These are phyloP conservation scores for Timema cristinae DNA, from an alignment of 2,888 invertebrate genomes.

Conservation along the genomic window DNA sequence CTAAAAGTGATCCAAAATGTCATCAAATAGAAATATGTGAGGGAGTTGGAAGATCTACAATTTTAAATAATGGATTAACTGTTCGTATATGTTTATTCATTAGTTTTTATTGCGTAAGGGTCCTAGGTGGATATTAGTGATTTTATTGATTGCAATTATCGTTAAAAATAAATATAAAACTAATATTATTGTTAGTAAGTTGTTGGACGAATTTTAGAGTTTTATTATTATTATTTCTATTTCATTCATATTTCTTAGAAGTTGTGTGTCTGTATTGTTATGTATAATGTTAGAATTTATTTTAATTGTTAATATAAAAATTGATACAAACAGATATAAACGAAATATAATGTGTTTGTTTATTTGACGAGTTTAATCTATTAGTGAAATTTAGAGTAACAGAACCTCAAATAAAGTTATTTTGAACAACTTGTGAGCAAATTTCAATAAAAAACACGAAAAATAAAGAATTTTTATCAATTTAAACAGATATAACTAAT, in stretches of 20 bases:
- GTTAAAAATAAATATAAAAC: background rate
- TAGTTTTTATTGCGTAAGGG: background rate
- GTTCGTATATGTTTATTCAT: background rate
- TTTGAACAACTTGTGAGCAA: no score
- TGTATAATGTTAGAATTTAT: no score
- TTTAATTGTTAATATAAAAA: no score
- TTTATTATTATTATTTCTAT: background rate
- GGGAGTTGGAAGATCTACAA: background rate
- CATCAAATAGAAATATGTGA: background rate
- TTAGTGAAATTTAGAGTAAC: no score
- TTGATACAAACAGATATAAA: no score
- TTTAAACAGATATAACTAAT: no score
- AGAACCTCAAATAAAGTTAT: no score
- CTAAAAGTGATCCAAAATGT: background rate
- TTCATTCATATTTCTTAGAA: background rate
- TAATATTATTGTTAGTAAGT: background rate
- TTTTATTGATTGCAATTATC: background rate
- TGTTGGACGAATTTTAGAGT: background rate
- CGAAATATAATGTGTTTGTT: no score
- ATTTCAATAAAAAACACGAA: no score
- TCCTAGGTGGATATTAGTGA: background rate
- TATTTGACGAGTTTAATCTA: no score
- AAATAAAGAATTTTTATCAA: no score
- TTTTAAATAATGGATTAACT: background rate
- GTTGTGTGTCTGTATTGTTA: background rate